phyloP scores from a whole-genome alignment of 2,113 vertebrate species.

The Coptodon bakossiorum region DNA sequence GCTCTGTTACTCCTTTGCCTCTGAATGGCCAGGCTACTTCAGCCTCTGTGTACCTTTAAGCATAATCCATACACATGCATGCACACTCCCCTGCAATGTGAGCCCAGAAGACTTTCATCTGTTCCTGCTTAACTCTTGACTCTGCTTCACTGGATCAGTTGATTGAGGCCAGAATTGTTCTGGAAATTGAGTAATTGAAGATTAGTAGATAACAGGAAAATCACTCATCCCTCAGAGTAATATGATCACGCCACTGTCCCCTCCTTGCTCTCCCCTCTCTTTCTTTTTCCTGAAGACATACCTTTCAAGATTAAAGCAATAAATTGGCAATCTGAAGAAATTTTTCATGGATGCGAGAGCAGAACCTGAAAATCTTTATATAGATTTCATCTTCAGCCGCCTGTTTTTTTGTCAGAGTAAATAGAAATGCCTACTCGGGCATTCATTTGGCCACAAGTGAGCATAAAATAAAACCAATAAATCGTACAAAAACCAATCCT shows the following conservation, averaged over 20 bases:
- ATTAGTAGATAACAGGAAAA: slow-evolving; percentile 61
- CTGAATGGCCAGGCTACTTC: not conserved
- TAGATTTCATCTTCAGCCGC: not conserved
- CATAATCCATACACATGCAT: not conserved
- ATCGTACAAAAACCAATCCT: not conserved
- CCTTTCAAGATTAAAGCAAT: slow-evolving; percentile 15
- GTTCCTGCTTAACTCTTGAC: slow-evolving; percentile 52
- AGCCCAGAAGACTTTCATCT: slow-evolving; percentile 48
- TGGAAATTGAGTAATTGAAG: slow-evolving; percentile 66
- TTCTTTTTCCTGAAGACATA: not conserved
- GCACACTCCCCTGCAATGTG: not conserved
- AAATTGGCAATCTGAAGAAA: slow-evolving; percentile 20
- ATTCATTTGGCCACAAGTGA: not conserved
- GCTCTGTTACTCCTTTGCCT: not conserved
- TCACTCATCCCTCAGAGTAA: slow-evolving; percentile 29
- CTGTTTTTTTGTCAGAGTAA: not conserved
- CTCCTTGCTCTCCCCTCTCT: not conserved
- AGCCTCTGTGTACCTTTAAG: not conserved
- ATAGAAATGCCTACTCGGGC: not conserved
- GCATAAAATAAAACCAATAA: not conserved
- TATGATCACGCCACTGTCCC: slow-evolving; percentile 1
- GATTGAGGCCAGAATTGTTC: slow-evolving; percentile 57
- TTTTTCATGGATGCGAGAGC: not conserved
- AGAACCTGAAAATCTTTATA: not conserved
- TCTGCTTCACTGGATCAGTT: slow-evolving; percentile 47